Percentiles rank a stretch among this genome's conserved stretches.
phyloP scores from a whole-genome alignment of 2,888 invertebrate genomes.

The Bhutanitis thaidina region DNA sequence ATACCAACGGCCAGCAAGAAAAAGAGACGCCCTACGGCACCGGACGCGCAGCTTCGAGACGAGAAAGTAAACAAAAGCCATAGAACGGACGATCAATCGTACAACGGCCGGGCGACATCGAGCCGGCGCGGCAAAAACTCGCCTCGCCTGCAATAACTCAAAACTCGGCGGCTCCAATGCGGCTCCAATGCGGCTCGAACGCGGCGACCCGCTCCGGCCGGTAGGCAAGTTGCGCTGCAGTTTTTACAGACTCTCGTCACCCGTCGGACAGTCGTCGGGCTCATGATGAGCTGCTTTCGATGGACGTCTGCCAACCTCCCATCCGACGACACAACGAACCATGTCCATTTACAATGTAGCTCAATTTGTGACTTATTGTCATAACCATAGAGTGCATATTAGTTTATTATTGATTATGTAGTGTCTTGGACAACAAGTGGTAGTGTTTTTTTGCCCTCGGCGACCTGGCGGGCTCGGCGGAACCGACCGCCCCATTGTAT shows the following conservation, averaged over 20 bases:
- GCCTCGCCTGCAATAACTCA: slow-evolving; percentile 58
- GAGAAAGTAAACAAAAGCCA: slow-evolving; percentile 57
- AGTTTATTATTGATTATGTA: slow-evolving; percentile 17
- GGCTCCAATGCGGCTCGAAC: slow-evolving; percentile 31
- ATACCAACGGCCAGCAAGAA: slow-evolving; percentile 30
- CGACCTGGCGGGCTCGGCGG: slow-evolving; percentile 76
- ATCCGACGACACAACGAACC: slow-evolving; percentile 26
- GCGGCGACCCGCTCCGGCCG: slow-evolving; percentile 37
- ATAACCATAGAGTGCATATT: slow-evolving; percentile 30
- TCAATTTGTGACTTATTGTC: slow-evolving; percentile 23
- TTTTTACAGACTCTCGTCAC: slow-evolving; percentile 72
- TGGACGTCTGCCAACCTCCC: slow-evolving; percentile 72
- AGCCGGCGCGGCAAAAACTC: slow-evolving; percentile 32
- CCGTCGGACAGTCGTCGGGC: slow-evolving; percentile 72
- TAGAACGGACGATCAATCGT: slow-evolving; percentile 29
- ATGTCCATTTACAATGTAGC: slow-evolving; percentile 19
- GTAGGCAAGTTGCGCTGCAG: slow-evolving; percentile 65
- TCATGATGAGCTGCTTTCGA: slow-evolving; percentile 74
- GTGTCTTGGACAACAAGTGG: slow-evolving; percentile 45
- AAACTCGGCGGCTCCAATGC: slow-evolving; percentile 45
- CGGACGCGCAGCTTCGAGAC: slow-evolving; percentile 28
- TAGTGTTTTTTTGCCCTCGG: slow-evolving; percentile 76
- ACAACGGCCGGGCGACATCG: slow-evolving; percentile 29
- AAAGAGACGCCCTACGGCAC: slow-evolving; percentile 35
- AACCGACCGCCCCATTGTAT: slow-evolving; percentile 76